Percentiles rank a stretch among this genome's conserved stretches.
These are phyloP conservation scores for Dreissena polymorpha DNA, from an alignment of 1,140 invertebrate species.

Conservation along the genomic window DNA sequence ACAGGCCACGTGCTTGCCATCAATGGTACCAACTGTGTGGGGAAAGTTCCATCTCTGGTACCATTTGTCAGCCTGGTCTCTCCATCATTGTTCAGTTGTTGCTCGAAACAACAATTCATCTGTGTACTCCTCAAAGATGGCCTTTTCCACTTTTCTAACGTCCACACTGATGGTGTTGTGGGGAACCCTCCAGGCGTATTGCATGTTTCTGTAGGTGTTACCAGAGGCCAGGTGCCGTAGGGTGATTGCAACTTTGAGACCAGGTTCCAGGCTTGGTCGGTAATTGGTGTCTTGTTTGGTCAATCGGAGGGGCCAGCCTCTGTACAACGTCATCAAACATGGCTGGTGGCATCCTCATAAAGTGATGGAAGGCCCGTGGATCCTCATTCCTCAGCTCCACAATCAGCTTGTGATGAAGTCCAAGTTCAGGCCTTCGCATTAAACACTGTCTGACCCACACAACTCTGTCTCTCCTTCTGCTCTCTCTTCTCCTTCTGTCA, in stretches of 20 bases:
- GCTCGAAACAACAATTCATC: constrained; percentile 39
- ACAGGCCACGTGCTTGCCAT: constrained; percentile 53
- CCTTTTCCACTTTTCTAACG: constrained; percentile 35
- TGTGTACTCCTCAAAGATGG: constrained; percentile 48
- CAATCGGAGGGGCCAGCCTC: not conserved
- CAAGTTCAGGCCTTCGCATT: constrained; percentile 6
- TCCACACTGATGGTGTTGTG: constrained; percentile 53
- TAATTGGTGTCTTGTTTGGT: constrained; percentile 43
- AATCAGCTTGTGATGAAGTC: constrained; percentile 40
- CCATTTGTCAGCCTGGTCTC: constrained; percentile 31
- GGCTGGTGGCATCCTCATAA: constrained; percentile 47
- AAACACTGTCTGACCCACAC: constrained; percentile 6
- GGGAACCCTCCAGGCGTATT: constrained; percentile 52
- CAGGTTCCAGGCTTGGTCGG: constrained; percentile 87
- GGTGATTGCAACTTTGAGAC: constrained; percentile 80
- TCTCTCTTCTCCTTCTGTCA: constrained; percentile 39
- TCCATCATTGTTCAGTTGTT: constrained; percentile 49
- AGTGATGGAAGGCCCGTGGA: constrained; percentile 52
- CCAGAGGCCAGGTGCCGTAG: constrained; percentile 59
- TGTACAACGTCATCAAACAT: constrained; percentile 52
- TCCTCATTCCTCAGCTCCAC: constrained; percentile 30
- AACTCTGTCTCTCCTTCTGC: constrained; percentile 13
- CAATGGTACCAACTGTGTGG: constrained; percentile 46
- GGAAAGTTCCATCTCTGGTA: constrained; percentile 47
- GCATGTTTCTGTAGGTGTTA: constrained; percentile 45